Evolutionary conservation across 2,113 vertebrate species (phyloP), one percentile per base, ranked within the genome.

Genomic region (Numida meleagris): DNA sequence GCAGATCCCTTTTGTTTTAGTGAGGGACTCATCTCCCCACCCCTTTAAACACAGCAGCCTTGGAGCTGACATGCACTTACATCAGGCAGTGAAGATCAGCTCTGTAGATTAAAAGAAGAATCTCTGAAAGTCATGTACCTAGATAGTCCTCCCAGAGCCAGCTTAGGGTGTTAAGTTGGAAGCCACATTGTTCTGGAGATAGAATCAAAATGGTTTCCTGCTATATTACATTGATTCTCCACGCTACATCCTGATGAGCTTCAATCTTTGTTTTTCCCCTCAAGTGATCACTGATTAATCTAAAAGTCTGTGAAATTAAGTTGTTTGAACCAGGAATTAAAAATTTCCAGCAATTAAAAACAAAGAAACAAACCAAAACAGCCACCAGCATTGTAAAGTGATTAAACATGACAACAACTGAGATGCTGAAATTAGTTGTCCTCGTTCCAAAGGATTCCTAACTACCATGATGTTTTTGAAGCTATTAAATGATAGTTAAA

Each of bases 401-500:
- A 95, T 96, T 97, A 93, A 94, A 91, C 61, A 61, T 63, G 82
- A 86, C 88, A 89, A 88, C 92, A 94, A 91, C 73, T 33, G 93
- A 77, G 90, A 88, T 73, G 43, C 21, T 92, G 84, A 91, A 97
- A 97, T 95, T 86, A 77, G 84, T 72, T 94, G 73, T 91, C 84
- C 88, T 79, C 4, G 0, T 96, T 94, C 88, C 61, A 93, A 86
- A 48, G 50, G 55, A 29, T 89, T 88, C 5, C 38, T 90, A 96
- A 88, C 86, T 86, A 24, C 87, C 77, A 67, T 68, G 82, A 62
- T 96, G 82, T 43, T 90, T 96, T 79, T 29, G 13, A 95, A 96
- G 94, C 90, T 86, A 94, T 95, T 95, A 96, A 95, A 88, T 73
- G 82, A 90, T 91, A 95, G 88, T 94, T 96, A 95, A 86, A 27